Percentiles rank a stretch among this genome's conserved stretches.
Conservation (phyloP, 2,797 vertebrate species). For the Chromis chromis region DNA sequence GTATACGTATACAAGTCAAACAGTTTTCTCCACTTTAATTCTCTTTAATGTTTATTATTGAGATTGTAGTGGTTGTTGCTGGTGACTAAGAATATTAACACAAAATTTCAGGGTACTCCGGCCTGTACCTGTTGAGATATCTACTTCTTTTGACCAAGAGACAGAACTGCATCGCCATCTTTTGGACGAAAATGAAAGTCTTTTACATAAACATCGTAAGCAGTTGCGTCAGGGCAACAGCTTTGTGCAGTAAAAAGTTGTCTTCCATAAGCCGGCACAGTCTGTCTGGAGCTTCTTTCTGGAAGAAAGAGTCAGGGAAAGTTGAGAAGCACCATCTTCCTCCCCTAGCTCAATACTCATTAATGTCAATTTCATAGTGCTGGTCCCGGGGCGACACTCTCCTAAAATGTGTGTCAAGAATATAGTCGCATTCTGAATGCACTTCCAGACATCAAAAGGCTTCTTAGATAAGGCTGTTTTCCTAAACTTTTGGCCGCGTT, state of each 20-base stretch:
- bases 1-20: too few relatives aligned
- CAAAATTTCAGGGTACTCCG: too few relatives aligned
- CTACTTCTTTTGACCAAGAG: background rate
- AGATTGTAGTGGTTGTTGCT: too few relatives aligned
- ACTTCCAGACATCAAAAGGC: conserved; percentile 75
- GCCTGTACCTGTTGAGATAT: background rate
- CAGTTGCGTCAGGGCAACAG: conserved; percentile 25
- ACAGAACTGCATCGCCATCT: conserved; percentile 4
- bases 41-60: too few relatives aligned
- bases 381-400: conserved; percentile 63
- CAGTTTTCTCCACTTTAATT: too few relatives aligned
- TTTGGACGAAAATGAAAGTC: background rate
- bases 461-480: conserved; percentile 71
- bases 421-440: conserved; percentile 68
- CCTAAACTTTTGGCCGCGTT: conserved; percentile 46
- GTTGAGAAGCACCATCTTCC: conserved; percentile 68
- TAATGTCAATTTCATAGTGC: conserved; percentile 85
- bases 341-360: conserved; percentile 76
- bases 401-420: conserved; percentile 71
- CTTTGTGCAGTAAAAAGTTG: conserved; percentile 26
- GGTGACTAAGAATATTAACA: too few relatives aligned
- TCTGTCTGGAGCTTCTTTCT: conserved; percentile 50
- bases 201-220: conserved; percentile 17
- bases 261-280: conserved; percentile 30
- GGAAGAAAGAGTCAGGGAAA: conserved; percentile 69